Percentiles rank a stretch among this genome's conserved stretches.
phyloP scores from a whole-genome alignment of 2,113 vertebrate species.

The Cynoglossus semilaevis region DNA sequence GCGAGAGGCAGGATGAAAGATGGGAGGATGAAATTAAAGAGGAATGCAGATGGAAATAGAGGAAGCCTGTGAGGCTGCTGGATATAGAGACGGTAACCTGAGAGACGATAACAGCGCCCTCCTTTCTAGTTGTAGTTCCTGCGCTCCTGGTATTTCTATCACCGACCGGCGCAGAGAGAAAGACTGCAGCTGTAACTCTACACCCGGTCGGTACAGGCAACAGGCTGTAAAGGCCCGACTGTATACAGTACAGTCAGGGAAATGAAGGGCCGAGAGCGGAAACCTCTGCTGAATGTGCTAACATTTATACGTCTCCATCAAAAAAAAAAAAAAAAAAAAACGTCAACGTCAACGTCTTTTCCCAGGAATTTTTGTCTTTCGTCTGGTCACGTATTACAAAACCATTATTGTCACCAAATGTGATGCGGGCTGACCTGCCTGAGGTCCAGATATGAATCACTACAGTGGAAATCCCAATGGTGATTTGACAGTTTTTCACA shows the following conservation, averaged over 20 bases:
- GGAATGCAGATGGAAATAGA: conserved; percentile 43
- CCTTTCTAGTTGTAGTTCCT: conserved; percentile 20
- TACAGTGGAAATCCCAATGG: no score
- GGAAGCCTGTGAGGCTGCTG: conserved; percentile 18
- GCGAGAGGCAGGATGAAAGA: conserved; percentile 10
- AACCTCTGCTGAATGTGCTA: no score
- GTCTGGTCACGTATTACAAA: no score
- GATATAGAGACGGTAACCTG: conserved; percentile 34
- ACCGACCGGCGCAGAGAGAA: background rate
- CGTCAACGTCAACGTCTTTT: no score
- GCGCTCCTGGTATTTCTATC: conserved; percentile 32
- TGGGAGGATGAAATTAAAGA: conserved; percentile 28
- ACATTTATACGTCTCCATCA: no score
- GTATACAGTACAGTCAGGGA: no score
- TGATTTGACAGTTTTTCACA: no score
- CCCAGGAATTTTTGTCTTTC: no score
- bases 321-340: no score
- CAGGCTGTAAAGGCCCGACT: background rate
- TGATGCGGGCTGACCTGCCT: no score
- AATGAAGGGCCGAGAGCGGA: background rate
- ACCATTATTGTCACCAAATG: no score
- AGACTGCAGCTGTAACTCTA: conserved; percentile 16
- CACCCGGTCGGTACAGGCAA: conserved; percentile 4
- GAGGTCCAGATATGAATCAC: no score
- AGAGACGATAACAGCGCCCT: conserved; percentile 45